phyloP scores from a whole-genome alignment of 2,888 invertebrate species.

The Shargacucullia verbasci region DNA sequence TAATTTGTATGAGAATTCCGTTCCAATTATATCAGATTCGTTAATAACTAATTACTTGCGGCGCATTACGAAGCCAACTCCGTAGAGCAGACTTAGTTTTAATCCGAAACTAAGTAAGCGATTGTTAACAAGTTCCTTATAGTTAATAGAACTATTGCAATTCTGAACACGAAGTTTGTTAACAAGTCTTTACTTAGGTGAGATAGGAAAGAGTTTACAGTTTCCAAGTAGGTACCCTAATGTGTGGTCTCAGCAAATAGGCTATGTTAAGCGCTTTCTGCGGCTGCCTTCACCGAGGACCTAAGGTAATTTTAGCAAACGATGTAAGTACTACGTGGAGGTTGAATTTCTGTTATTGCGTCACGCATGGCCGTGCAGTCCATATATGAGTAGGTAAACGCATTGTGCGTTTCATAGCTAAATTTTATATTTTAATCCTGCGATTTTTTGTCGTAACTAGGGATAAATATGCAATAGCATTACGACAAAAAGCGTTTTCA shows the following conservation, averaged over 20 bases:
- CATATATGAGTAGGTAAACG: too few relatives aligned
- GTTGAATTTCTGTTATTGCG: too few relatives aligned
- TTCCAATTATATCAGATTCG: slow-evolving; percentile 15
- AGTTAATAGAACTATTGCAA: slow-evolving; percentile 38
- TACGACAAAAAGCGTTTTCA: too few relatives aligned
- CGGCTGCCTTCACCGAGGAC: too few relatives aligned
- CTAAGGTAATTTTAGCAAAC: too few relatives aligned
- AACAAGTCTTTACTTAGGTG: slow-evolving; percentile 22
- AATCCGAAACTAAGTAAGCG: slow-evolving; percentile 28
- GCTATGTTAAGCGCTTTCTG: too few relatives aligned
- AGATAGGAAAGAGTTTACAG: slow-evolving; percentile 30
- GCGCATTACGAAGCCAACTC: slow-evolving; percentile 12
- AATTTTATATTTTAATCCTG: too few relatives aligned
- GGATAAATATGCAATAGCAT: too few relatives aligned
- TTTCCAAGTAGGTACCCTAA: slow-evolving; percentile 15
- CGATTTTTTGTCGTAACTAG: too few relatives aligned
- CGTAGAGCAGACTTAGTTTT: slow-evolving; percentile 18
- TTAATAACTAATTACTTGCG: slow-evolving; percentile 42
- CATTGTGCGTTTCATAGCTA: too few relatives aligned
- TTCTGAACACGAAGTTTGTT: slow-evolving; percentile 30
- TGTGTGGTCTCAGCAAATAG: neutral
- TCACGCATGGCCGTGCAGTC: too few relatives aligned
- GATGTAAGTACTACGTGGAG: too few relatives aligned
- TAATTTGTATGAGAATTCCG: slow-evolving; percentile 13
- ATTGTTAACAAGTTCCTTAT: slow-evolving; percentile 35